Conservation (phyloP, 2,797 vertebrate species). For the Merluccius polli region DNA sequence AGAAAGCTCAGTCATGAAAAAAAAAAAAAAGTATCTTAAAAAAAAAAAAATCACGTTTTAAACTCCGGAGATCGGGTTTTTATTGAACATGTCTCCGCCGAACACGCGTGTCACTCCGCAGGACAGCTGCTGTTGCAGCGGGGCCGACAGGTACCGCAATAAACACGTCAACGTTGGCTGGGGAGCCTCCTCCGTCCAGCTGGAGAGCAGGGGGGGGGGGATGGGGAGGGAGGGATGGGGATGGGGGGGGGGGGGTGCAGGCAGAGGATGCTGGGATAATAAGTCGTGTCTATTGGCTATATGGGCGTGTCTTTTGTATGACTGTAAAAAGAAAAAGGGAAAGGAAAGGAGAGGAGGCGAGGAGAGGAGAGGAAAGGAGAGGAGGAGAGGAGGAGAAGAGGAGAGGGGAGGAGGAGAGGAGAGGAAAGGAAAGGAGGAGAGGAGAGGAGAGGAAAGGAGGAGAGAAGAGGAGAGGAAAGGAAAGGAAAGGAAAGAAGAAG, state of each 20-base stretch:
- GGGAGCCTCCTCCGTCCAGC: slow-evolving; percentile 64
- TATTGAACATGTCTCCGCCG: too few relatives aligned
- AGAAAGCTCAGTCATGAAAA: background rate
- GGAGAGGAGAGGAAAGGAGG: background rate
- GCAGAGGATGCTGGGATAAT: slow-evolving; percentile 38
- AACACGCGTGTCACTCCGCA: slow-evolving; percentile 38
- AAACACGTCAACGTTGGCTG: slow-evolving; percentile 60
- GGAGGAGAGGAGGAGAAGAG: too few relatives aligned
- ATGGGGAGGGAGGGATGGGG: slow-evolving; percentile 33
- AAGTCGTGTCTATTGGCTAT: background rate
- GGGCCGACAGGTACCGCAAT: slow-evolving; percentile 59
- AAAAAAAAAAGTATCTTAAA: background rate
- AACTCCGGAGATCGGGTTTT: background rate
- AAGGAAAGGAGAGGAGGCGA: too few relatives aligned
- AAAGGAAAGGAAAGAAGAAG: background rate
- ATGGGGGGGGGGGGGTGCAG: slow-evolving; percentile 31
- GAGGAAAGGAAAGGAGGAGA: too few relatives aligned
- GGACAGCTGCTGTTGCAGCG: slow-evolving; percentile 54
- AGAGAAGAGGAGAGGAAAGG: background rate
- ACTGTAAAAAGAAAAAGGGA: too few relatives aligned
- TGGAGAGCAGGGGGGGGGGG: slow-evolving; percentile 45
- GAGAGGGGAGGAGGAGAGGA: background rate
- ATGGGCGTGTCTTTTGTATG: background rate
- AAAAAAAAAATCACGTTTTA: background rate
- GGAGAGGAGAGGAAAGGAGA: too few relatives aligned